A percentile compares a stretch with the other conserved stretches of the same genome.
Evolutionary conservation across 92 coral and sea anemone genomes (phyloP).

Genomic region (Zoanthus solanderi): DNA sequence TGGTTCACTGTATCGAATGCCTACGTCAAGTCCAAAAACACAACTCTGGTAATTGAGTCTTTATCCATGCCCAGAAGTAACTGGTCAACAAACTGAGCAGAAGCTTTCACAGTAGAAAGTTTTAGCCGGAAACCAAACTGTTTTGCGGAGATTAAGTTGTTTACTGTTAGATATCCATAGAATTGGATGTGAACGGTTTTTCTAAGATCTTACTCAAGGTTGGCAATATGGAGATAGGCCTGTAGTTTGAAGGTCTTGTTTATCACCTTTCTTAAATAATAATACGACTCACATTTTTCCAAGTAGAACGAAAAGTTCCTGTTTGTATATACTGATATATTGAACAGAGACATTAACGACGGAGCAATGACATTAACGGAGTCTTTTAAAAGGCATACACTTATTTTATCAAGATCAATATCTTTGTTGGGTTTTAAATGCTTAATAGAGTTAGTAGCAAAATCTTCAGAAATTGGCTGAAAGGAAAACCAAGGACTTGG

Average conservation of each 20-base stretch:
- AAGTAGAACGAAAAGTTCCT: slow-evolving; percentile 39
- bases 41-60: too few relatives aligned
- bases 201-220: too few relatives aligned
- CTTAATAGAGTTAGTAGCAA: slow-evolving; percentile 44
- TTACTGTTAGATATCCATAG: too few relatives aligned
- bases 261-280: slow-evolving; percentile 38
- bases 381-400: slow-evolving; percentile 48
- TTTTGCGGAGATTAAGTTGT: too few relatives aligned
- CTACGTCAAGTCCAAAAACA: too few relatives aligned
- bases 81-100: too few relatives aligned
- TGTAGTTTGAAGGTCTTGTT: slow-evolving; percentile 50
- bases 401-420: slow-evolving; percentile 23
- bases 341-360: slow-evolving; percentile 26
- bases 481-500: slow-evolving; percentile 12
- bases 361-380: slow-evolving; percentile 10
- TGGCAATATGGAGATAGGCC: slow-evolving; percentile 17
- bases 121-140: too few relatives aligned
- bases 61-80: too few relatives aligned
- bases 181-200: too few relatives aligned
- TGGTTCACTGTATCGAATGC: too few relatives aligned
- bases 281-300: slow-evolving; percentile 49
- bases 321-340: slow-evolving; percentile 17
- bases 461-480: slow-evolving; percentile 37
- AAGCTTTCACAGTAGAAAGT: too few relatives aligned
- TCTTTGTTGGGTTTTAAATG: slow-evolving; percentile 41